Evolutionary conservation across 2,113 vertebrate genomes (phyloP).

Genomic region (Rafetus swinhoei): DNA sequence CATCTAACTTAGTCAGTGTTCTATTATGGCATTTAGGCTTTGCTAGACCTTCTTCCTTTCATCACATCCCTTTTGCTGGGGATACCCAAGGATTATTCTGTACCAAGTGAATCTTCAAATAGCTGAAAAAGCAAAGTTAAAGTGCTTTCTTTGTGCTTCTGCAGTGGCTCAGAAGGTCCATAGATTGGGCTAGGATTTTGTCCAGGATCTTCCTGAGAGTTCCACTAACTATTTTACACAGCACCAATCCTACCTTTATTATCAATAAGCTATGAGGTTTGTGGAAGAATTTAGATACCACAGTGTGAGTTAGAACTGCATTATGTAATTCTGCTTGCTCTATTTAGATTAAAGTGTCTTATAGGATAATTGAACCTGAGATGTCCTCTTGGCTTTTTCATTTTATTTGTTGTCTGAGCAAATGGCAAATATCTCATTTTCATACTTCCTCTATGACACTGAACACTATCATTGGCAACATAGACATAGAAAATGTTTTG

Average conservation of each 20-base stretch:
- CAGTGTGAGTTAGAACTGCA: neutral
- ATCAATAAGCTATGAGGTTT: accelerated
- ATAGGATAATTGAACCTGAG: neutral
- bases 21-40: neutral
- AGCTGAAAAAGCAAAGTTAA: neutral
- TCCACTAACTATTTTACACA: neutral
- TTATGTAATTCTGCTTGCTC: neutral
- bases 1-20: neutral
- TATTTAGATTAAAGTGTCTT: neutral
- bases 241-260: neutral
- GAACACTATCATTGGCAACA: neutral
- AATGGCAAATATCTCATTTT: neutral
- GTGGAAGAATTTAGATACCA: neutral
- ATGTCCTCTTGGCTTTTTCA: neutral
- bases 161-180: neutral
- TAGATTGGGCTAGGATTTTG: neutral
- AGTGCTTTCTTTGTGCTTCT: neutral
- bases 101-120: neutral
- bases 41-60: neutral
- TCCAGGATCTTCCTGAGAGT: neutral
- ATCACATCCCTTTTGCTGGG: neutral
- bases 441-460: neutral
- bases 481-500: neutral
- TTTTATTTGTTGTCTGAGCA: conserved; percentile 14
- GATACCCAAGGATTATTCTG: neutral